Conservation (phyloP, 2,113 vertebrate genomes). For the Tiliqua scincoides region DNA sequence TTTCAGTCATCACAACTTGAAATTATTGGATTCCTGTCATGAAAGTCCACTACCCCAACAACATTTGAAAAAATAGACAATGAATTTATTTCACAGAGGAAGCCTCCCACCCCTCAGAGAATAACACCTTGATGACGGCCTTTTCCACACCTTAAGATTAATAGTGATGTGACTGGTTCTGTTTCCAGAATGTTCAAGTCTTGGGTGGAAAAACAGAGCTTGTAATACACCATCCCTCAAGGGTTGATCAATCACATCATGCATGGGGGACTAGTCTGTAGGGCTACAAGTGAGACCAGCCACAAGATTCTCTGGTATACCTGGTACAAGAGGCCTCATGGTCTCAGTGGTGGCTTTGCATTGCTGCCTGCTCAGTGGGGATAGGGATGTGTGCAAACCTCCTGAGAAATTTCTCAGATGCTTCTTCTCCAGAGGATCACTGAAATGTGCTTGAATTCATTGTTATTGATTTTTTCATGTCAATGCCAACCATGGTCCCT, state of each 20-base stretch:
- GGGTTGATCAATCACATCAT: background rate
- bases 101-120: background rate
- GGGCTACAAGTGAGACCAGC: background rate
- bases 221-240: background rate
- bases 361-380: no score
- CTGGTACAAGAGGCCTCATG: no score
- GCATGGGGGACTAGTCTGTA: background rate
- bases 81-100: background rate
- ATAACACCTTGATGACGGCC: background rate
- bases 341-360: no score
- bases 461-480: no score
- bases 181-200: constrained; percentile 11
- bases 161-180: background rate
- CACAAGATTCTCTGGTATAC: background rate
- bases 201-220: background rate
- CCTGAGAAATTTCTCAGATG: no score
- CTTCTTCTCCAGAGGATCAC: no score
- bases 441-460: no score
- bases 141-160: background rate
- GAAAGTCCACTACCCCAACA: constrained; percentile 5
- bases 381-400: no score
- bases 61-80: background rate
- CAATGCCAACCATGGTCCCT: no score
- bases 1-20: background rate
- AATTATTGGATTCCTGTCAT: background rate